These are phyloP conservation scores for Lagopus muta DNA, from an alignment of 2,113 vertebrate species.

Conservation along the genomic window DNA sequence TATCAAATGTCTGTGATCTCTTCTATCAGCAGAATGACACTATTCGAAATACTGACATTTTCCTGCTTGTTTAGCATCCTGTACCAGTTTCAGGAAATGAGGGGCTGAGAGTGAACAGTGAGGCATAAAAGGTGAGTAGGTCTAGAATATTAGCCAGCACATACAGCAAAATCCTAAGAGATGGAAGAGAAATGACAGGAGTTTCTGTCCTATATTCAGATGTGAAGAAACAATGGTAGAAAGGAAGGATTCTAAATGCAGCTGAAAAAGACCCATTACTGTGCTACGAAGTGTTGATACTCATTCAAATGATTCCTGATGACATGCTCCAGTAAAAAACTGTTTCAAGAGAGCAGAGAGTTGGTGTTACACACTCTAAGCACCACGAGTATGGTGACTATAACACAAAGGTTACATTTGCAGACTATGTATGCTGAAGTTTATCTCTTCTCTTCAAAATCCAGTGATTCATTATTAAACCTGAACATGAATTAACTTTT, in stretches of 20 bases:
- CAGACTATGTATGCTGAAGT: not conserved
- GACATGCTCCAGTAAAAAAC: not conserved
- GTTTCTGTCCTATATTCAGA: not conserved
- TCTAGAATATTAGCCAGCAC: not conserved
- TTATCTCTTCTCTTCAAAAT: not conserved
- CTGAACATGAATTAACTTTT: not conserved
- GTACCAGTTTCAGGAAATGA: not conserved
- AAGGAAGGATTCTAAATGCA: not conserved
- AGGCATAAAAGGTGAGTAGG: not conserved
- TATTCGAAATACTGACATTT: not conserved
- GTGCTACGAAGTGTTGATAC: not conserved
- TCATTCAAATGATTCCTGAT: not conserved
- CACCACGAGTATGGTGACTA: not conserved
- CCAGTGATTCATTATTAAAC: not conserved
- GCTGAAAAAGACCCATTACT: not conserved
- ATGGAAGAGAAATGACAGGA: not conserved
- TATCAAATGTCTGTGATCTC: not conserved
- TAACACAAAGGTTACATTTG: not conserved
- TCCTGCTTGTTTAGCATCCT: not conserved
- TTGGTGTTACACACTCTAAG: not conserved
- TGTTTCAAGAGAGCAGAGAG: not conserved
- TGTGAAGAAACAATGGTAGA: not conserved
- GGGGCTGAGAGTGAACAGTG: not conserved
- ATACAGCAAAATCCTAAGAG: not conserved
- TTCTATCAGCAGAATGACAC: not conserved